These are phyloP conservation scores for Pterocles burchelli DNA, from an alignment of 2,113 vertebrate genomes.

Conservation along the genomic window DNA sequence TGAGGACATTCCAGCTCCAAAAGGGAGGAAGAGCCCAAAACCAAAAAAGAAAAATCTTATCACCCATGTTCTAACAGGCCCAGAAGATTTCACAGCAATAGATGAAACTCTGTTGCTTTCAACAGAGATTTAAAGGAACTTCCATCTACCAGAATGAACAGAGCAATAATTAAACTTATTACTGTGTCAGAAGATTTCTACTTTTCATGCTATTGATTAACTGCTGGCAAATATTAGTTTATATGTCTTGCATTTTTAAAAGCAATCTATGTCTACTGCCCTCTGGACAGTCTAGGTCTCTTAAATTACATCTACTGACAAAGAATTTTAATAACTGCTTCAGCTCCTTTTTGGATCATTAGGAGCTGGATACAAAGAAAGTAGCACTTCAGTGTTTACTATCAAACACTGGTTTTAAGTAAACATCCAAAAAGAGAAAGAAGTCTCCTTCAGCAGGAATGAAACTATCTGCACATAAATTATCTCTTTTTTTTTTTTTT, in stretches of 20 bases:
- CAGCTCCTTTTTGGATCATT: neutral
- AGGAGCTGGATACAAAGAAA: slow-evolving; percentile 4
- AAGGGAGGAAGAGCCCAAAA: fast-evolving
- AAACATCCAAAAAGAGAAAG: neutral
- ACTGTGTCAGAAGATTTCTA: neutral
- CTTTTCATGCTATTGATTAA: slow-evolving; percentile 36
- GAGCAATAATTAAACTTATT: slow-evolving; percentile 6
- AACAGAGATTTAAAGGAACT: neutral
- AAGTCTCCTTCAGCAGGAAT: neutral
- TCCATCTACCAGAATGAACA: neutral
- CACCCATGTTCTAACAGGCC: neutral
- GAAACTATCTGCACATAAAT: neutral
- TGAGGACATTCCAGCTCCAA: neutral
- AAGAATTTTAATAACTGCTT: slow-evolving; percentile 56
- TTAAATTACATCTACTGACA: slow-evolving; percentile 41
- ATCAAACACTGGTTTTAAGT: neutral
- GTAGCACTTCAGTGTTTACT: neutral
- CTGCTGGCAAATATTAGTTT: slow-evolving; percentile 7
- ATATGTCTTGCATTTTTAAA: slow-evolving; percentile 8
- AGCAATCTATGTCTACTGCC: neutral
- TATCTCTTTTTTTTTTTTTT: neutral
- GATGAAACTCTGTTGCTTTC: neutral
- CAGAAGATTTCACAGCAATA: neutral
- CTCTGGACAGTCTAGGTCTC: neutral
- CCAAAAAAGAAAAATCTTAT: neutral